Percentiles rank a stretch among this genome's conserved stretches.
Evolutionary conservation across 2,113 vertebrate genomes (phyloP).

Genomic region (Puffinus mauretanicus): DNA sequence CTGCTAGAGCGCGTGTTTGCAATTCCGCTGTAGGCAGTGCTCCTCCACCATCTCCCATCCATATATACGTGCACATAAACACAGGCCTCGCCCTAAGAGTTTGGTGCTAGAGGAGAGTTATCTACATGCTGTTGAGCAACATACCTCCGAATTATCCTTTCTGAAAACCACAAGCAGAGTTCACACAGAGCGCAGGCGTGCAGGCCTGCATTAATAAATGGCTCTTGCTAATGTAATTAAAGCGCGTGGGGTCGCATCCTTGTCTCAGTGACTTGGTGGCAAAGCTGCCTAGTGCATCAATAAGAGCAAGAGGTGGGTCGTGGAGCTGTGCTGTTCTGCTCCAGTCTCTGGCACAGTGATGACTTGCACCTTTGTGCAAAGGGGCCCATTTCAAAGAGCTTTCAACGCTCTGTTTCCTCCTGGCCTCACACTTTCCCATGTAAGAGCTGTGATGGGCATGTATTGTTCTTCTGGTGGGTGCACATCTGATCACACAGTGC

Average conservation of each 20-base stretch:
- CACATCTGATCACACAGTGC: neutral
- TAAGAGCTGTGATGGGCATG: accelerated
- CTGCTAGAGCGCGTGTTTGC: neutral
- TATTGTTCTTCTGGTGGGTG: neutral
- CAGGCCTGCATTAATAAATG: neutral
- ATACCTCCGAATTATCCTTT: neutral
- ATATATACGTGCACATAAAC: neutral
- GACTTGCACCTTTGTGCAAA: neutral
- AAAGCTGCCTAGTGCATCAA: neutral
- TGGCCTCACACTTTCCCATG: neutral
- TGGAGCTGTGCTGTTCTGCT: neutral
- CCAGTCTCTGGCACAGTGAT: accelerated
- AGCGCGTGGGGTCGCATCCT: neutral
- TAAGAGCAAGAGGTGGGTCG: neutral
- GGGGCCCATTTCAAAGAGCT: neutral
- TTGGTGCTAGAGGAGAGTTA: neutral
- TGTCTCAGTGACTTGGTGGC: neutral
- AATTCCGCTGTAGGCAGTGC: neutral
- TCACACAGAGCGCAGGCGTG: neutral
- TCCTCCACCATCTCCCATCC: neutral
- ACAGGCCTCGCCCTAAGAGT: accelerated
- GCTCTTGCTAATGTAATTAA: neutral
- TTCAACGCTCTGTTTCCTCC: neutral
- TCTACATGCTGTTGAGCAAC: neutral
- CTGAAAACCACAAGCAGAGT: neutral